These are phyloP conservation scores for Parapsyche elsis DNA, from an alignment of 1,140 invertebrate genomes.

Conservation along the genomic window DNA sequence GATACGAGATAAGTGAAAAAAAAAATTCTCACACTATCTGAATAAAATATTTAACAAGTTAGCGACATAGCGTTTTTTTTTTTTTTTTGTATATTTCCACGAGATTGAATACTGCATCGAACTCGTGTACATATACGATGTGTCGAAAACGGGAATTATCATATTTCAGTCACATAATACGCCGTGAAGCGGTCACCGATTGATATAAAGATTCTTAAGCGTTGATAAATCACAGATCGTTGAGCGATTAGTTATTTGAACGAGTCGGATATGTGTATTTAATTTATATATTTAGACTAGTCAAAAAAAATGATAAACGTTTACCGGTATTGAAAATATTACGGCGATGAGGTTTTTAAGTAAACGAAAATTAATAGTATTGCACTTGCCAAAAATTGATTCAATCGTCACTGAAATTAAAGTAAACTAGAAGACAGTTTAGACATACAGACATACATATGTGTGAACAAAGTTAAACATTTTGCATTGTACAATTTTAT, in stretches of 20 bases:
- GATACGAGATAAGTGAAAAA: neutral
- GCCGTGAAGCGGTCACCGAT: neutral
- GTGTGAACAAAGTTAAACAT: too few relatives aligned
- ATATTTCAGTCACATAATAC: constrained; percentile 12
- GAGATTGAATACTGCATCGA: constrained; percentile 23
- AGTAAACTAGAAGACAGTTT: too few relatives aligned
- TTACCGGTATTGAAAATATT: too few relatives aligned
- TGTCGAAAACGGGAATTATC: constrained; percentile 17
- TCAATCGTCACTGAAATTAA: too few relatives aligned
- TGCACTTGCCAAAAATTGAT: too few relatives aligned
- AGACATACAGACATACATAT: too few relatives aligned
- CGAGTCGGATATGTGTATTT: neutral
- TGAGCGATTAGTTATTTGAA: neutral
- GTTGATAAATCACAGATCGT: neutral
- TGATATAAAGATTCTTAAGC: neutral
- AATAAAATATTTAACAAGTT: too few relatives aligned
- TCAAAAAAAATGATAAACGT: too few relatives aligned
- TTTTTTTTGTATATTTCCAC: neutral
- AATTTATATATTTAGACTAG: too few relatives aligned
- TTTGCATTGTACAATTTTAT: too few relatives aligned
- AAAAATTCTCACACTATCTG: neutral
- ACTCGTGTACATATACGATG: constrained; percentile 36
- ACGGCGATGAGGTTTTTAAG: too few relatives aligned
- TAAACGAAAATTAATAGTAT: too few relatives aligned
- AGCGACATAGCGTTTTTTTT: neutral